phyloP scores from a whole-genome alignment of 2,113 vertebrate genomes.

The Gracilinanus agilis region DNA sequence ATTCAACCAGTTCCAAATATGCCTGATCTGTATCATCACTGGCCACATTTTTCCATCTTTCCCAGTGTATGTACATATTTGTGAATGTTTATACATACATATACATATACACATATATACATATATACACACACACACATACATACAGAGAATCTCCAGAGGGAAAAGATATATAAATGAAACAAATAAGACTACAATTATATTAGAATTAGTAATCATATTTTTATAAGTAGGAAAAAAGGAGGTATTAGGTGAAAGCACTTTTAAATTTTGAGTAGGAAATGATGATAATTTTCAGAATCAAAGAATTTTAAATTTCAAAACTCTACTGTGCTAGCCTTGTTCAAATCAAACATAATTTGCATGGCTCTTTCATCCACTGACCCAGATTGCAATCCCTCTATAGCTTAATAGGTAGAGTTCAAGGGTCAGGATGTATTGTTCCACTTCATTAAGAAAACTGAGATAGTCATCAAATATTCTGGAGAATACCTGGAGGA shows the following conservation, averaged over 20 bases:
- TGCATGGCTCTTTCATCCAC: neutral
- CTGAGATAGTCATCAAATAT: neutral
- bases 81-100: neutral
- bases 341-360: no score
- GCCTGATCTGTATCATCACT: neutral
- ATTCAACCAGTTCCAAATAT: neutral
- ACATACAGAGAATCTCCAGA: neutral
- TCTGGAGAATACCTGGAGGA: neutral
- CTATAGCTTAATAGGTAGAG: neutral
- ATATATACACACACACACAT: neutral
- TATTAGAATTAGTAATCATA: neutral
- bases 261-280: neutral
- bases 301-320: neutral
- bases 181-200: neutral
- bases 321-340: no score
- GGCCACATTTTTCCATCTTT: neutral
- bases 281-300: neutral
- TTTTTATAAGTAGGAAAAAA: neutral
- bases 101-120: neutral
- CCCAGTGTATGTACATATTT: neutral
- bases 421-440: neutral
- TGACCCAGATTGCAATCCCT: neutral
- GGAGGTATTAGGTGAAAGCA: neutral
- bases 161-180: neutral
- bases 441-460: neutral